Percentiles rank a stretch among this genome's conserved stretches.
phyloP scores from a whole-genome alignment of 1,140 invertebrate genomes.

The Araneus ventricosus region DNA sequence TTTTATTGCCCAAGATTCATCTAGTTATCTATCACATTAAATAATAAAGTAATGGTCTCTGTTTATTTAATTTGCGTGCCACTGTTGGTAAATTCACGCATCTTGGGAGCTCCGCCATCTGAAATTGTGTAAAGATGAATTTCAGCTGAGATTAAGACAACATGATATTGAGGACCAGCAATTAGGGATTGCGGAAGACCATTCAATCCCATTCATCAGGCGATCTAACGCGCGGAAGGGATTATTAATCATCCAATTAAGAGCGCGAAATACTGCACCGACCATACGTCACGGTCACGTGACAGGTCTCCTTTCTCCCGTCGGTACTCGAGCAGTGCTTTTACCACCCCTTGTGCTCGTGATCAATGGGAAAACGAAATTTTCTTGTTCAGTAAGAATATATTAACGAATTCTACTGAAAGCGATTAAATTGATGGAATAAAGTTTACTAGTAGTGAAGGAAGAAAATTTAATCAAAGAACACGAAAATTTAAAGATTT shows the following conservation, averaged over 20 bases:
- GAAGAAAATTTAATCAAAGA: no score
- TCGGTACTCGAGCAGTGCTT: no score
- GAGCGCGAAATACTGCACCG: constrained; percentile 3
- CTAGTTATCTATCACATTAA: no score
- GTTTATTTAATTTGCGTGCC: background rate
- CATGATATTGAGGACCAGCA: background rate
- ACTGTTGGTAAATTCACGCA: background rate
- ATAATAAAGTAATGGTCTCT: no score
- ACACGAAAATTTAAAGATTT: no score
- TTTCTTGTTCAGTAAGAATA: no score
- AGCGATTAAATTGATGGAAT: no score
- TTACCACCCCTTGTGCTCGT: no score
- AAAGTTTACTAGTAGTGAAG: no score
- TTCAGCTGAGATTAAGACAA: background rate
- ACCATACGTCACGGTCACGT: background rate
- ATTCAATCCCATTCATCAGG: background rate
- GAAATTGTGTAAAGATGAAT: constrained; percentile 26
- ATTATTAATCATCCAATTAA: constrained; percentile 21
- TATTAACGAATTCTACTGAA: no score
- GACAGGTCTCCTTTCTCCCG: background rate
- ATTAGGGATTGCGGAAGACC: background rate
- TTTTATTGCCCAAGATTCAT: no score
- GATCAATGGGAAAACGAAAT: no score
- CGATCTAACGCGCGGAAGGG: background rate
- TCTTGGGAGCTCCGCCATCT: background rate